A percentile compares a stretch with the other conserved stretches of the same genome.
phyloP scores from a whole-genome alignment of 2,113 vertebrate genomes.

The Isurus oxyrinchus region DNA sequence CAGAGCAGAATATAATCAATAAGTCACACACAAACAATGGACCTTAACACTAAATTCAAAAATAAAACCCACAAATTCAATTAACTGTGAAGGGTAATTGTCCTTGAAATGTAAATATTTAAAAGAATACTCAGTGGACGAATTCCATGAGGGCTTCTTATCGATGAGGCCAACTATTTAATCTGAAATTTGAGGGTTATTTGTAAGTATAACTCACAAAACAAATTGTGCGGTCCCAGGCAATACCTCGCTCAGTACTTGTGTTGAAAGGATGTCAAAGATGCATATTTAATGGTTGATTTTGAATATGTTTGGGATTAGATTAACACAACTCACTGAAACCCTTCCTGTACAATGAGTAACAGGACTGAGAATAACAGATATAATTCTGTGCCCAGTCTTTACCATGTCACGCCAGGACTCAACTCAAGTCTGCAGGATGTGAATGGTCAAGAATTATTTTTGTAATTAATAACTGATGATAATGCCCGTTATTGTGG shows the following conservation, averaged over 20 bases:
- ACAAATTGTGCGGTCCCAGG: background rate
- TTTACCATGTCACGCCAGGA: background rate
- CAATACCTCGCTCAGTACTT: background rate
- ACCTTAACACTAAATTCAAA: background rate
- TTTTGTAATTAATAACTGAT: background rate
- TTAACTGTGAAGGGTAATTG: background rate
- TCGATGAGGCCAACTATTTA: background rate
- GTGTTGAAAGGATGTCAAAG: background rate
- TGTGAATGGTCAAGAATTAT: background rate
- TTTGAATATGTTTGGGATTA: background rate
- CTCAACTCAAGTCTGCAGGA: background rate
- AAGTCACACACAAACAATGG: background rate
- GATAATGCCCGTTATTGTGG: background rate
- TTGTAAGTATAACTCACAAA: background rate
- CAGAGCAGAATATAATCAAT: background rate
- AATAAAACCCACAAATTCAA: background rate
- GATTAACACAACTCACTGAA: background rate
- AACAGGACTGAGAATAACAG: background rate
- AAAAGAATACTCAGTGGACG: background rate
- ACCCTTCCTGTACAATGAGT: constrained; percentile 1
- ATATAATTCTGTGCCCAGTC: background rate
- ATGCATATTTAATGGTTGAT: background rate
- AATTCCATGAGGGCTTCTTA: background rate
- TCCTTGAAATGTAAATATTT: background rate
- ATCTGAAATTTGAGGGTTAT: background rate